These are phyloP conservation scores for Catharus fuscescens DNA, from an alignment of 2,113 vertebrate species.

Conservation along the genomic window DNA sequence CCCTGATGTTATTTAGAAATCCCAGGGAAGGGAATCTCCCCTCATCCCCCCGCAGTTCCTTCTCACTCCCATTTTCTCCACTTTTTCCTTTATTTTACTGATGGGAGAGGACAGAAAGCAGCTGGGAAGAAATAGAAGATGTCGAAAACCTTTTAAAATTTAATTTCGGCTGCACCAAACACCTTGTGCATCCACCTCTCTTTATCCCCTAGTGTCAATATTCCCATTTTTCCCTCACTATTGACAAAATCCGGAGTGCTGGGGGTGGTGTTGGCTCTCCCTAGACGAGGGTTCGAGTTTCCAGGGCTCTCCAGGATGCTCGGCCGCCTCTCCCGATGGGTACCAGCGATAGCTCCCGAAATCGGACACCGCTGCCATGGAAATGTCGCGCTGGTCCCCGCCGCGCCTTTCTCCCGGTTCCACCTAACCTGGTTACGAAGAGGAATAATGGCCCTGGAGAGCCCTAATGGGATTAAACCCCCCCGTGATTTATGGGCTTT, in stretches of 20 bases:
- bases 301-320: not conserved
- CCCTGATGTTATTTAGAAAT: fast-evolving
- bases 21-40: not conserved
- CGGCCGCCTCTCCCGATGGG: not conserved
- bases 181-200: not conserved
- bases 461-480: not conserved
- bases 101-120: not conserved
- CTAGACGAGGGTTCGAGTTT: not conserved
- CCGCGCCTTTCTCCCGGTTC: not conserved
- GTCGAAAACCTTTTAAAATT: not conserved
- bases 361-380: not conserved
- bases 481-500: not conserved
- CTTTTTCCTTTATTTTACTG: not conserved
- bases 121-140: not conserved
- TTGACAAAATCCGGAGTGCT: not conserved
- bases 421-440: not conserved
- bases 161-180: not conserved
- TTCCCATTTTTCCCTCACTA: not conserved
- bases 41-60: not conserved
- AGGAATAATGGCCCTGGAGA: not conserved
- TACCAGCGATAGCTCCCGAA: not conserved
- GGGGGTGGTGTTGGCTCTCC: fast-evolving
- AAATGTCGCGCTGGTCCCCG: fast-evolving
- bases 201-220: not conserved
- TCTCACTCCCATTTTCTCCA: not conserved